These are phyloP conservation scores for Parapristionchus giblindavisi DNA, from an alignment of 2,888 invertebrate genomes.

Conservation along the genomic window DNA sequence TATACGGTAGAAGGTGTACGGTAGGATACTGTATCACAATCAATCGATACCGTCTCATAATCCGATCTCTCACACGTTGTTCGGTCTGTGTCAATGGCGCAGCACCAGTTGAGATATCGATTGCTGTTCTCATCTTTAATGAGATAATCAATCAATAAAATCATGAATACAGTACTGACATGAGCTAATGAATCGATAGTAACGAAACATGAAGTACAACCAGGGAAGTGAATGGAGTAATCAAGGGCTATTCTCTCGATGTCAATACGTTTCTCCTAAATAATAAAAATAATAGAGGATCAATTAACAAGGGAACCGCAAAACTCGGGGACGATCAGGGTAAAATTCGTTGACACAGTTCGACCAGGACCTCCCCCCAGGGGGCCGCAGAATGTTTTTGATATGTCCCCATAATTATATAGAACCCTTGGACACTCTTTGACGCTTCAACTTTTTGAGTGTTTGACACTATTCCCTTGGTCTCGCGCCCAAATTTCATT, in stretches of 20 bases:
- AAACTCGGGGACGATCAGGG: no score
- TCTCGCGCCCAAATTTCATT: no score
- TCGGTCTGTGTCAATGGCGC: conserved; percentile 50
- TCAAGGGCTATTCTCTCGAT: conserved; percentile 59
- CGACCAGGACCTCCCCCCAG: no score
- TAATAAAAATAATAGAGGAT: not conserved
- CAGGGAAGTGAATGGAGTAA: conserved; percentile 60
- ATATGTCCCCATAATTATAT: no score
- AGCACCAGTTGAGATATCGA: conserved; percentile 16
- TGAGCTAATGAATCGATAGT: conserved; percentile 51
- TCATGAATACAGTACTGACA: conserved; percentile 24
- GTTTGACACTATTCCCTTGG: no score
- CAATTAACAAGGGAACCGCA: no score
- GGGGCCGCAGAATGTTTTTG: no score
- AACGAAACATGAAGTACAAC: conserved; percentile 54
- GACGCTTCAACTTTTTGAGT: no score
- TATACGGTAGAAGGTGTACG: not conserved
- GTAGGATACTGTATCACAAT: not conserved
- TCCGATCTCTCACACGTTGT: conserved; percentile 58
- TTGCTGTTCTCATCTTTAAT: conserved; percentile 5
- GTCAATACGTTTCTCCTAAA: conserved; percentile 60
- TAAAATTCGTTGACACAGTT: no score
- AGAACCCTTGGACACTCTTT: no score
- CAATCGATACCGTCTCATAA: conserved; percentile 64
- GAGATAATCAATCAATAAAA: conserved; percentile 16